These are phyloP conservation scores for Papilio dardanus DNA, from an alignment of 1,140 invertebrate genomes.

Conservation along the genomic window DNA sequence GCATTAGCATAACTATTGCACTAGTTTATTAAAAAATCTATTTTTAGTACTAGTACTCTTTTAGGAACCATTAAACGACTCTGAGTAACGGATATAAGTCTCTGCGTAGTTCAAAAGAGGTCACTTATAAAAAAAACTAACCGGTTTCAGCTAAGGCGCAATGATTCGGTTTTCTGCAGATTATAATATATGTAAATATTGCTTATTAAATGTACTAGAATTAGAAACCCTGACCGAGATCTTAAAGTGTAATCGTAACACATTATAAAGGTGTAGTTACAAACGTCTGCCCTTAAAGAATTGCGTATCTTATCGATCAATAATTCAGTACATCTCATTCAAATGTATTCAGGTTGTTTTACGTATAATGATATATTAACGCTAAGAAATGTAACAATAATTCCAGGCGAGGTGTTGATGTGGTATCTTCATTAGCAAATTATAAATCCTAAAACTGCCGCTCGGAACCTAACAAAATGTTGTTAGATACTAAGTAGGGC, in stretches of 20 bases:
- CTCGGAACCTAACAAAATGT: too few species aligned
- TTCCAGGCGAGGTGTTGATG: too few species aligned
- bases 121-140: not conserved
- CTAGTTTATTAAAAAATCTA: too few species aligned
- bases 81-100: too few species aligned
- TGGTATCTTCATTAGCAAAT: too few species aligned
- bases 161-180: too few species aligned
- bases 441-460: too few species aligned
- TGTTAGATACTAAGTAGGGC: too few species aligned
- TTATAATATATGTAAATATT: not conserved
- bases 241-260: not conserved
- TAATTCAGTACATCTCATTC: not conserved
- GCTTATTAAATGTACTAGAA: not conserved
- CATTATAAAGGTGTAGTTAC: not conserved
- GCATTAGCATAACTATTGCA: not conserved
- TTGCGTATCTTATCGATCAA: not conserved
- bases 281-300: constrained; percentile 3
- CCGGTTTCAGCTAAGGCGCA: too few species aligned
- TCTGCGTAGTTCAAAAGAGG: too few species aligned
- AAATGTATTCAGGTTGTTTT: constrained; percentile 9
- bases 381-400: not conserved
- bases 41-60: too few species aligned
- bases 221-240: not conserved
- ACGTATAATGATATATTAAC: constrained; percentile 2
- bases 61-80: too few species aligned